Base-by-base conservation (phyloP, 2,113 vertebrate genomes). In the Antidorcas marsupialis region DNA sequence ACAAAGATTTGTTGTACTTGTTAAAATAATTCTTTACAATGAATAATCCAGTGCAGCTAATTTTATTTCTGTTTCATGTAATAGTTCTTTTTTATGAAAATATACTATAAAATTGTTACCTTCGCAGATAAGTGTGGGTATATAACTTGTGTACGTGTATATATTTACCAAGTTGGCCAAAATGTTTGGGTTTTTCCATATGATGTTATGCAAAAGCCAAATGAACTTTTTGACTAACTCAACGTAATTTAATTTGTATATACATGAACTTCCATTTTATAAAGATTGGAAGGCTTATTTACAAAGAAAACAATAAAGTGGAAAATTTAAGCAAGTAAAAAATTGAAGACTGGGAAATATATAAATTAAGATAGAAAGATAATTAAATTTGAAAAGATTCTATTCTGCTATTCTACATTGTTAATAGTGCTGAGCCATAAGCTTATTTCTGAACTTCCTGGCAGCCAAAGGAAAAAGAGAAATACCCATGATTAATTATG, bases 371-470 rank as follows among this genome's bases (percentile, higher is more conserved):
- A 36, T 67, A 67, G 39, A 45, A 45, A 94, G 39, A n/a, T 57
- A 87, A 96, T 92, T 78, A 82, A 47, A 30, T 13, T 85, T 95
- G 30, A 91, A 60, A 59, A 76, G 47, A 74, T 89, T 92, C 85
- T 97, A 1, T 36, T 47, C 28, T 86, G 16, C 71, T 59, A 21
- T 53, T 96, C 62, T 95, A 55, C 14, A 45, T 71, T 50, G 52
- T 88, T 93, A 89, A 85, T 96, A 89, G 28, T 62, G 60, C 28
- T 86, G 52, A 95, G 43, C 47, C 81, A 13, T 64, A 76, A 83
- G 14, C 59, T 97, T 93, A 50, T 45, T 97, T 97, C 86, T 96
- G 55, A 83, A 89, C 89, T 97, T 95, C 67, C 82, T 71, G 33
- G 36, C 36, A 93, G 55, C 30, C 36, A 59, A 74, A 94, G 39